Percentiles rank a stretch among this genome's conserved stretches.
phyloP scores from a whole-genome alignment of 2,113 vertebrate genomes.

The Aptenodytes forsteri region DNA sequence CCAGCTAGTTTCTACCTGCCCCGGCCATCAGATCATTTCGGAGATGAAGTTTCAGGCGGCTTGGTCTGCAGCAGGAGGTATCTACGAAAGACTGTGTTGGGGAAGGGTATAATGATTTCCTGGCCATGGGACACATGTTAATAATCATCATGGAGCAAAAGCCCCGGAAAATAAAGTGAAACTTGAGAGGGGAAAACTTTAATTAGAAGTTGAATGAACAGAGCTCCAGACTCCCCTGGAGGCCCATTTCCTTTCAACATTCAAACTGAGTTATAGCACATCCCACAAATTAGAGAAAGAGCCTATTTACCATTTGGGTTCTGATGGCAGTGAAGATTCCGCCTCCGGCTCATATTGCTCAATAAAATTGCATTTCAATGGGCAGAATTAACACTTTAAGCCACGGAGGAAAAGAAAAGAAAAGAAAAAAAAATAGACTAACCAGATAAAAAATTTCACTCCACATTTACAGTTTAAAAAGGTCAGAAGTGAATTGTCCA shows the following conservation, averaged over 20 bases:
- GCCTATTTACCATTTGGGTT: slow-evolving; percentile 51
- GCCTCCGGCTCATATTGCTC: slow-evolving; percentile 41
- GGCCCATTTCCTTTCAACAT: slow-evolving; percentile 69
- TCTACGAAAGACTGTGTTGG: neutral
- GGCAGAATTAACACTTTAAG: slow-evolving; percentile 44
- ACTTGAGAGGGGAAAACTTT: slow-evolving; percentile 70
- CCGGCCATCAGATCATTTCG: neutral
- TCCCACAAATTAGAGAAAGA: slow-evolving; percentile 61
- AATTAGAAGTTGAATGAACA: slow-evolving; percentile 68
- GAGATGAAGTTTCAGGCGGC: neutral
- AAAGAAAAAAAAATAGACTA: neutral
- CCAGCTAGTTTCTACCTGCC: neutral
- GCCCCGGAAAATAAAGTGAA: slow-evolving; percentile 68
- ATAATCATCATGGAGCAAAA: slow-evolving; percentile 61
- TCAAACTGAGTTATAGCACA: slow-evolving; percentile 67
- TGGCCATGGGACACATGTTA: slow-evolving; percentile 56
- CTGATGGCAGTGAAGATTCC: slow-evolving; percentile 22
- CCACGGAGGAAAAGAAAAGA: neutral
- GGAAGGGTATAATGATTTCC: slow-evolving; percentile 34
- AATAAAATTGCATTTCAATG: slow-evolving; percentile 32
- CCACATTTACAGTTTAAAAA: neutral
- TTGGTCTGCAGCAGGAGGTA: neutral
- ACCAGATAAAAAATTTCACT: neutral
- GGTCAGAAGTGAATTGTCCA: neutral
- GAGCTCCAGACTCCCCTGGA: slow-evolving; percentile 60